Evolutionary conservation across 1,140 invertebrate species (phyloP), one percentile per base, ranked within the genome.

Genomic region (Drosophila kepulauana): DNA sequence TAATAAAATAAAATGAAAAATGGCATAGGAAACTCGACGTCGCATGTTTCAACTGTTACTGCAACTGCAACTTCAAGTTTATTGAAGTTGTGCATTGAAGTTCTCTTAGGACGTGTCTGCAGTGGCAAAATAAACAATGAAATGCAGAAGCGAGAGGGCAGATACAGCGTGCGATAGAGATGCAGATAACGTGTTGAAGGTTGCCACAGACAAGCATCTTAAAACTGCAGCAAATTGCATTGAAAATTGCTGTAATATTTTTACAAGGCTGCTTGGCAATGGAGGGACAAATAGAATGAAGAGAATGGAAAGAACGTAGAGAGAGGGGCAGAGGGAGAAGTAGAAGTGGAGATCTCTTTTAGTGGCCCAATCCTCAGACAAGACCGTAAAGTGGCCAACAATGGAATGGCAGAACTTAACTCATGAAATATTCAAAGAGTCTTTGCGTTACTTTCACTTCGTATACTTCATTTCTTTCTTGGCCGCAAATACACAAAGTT

Each of bases 161-260:
- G 51, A 56, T 38, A 15, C 4, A 30, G 6, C 43, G 13, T 54
- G 63, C 51, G 41, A 56, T 3, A 7, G 63, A 33, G 63, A 46
- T 15, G 28, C 25, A 16, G 13, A 33, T 52, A 46, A 6, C 41
- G 11, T 33, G 51, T 8, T 62, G 59, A 62, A 62, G 45, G 13
- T 48, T 62, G 45, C 59, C 59, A 41, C 33, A 48, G 56, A 38
- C 30, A 59, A 49, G 45, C 20, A 33, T 41, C 35, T 69, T 61
- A 49, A 69, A 51, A 69, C 66, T 69, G 57, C 56, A 69, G 57
- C 66, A 69, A 69, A 59, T 59, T 69, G 66, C 66, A 69, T 59
- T 61, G 66, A 68, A 68, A 68, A 68, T 68, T 68, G 66, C 30
- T 25, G 33, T 68, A 59, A 68, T 59, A 68, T 68, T 68, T 56